These are phyloP conservation scores for Lindbergichthys nudifrons DNA, from an alignment of 2,797 vertebrate species.

Conservation along the genomic window DNA sequence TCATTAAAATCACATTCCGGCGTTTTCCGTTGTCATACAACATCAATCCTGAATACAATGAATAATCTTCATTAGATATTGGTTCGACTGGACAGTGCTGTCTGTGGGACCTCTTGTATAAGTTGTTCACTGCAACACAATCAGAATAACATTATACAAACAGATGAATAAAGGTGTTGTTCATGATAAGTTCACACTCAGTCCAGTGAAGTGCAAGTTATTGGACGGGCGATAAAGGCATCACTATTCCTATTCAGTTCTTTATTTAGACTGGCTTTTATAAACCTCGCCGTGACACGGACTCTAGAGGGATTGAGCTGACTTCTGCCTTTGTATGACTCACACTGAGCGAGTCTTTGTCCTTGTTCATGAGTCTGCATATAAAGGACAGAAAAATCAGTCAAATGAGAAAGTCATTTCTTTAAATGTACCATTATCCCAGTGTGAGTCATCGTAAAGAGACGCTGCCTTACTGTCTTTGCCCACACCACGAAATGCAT, in stretches of 20 bases:
- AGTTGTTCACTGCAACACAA: background rate
- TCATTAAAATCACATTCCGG: slow-evolving; percentile 41
- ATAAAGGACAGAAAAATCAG: slow-evolving; percentile 59
- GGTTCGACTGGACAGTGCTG: background rate
- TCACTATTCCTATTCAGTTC: slow-evolving; percentile 9
- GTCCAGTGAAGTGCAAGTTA: slow-evolving; percentile 4
- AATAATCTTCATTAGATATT: background rate
- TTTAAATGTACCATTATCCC: slow-evolving; percentile 56
- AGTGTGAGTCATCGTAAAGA: slow-evolving; percentile 61
- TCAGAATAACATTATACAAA: background rate
- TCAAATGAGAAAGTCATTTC: slow-evolving; percentile 58
- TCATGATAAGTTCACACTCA: slow-evolving; percentile 15
- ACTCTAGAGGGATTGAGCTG: slow-evolving; percentile 29
- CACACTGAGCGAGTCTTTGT: slow-evolving; percentile 51
- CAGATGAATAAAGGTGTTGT: background rate
- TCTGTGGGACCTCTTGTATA: background rate
- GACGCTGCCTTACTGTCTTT: slow-evolving; percentile 20
- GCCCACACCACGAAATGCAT: slow-evolving; percentile 45
- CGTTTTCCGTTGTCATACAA: slow-evolving; percentile 17
- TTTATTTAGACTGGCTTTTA: slow-evolving; percentile 14
- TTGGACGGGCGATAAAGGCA: slow-evolving; percentile 5
- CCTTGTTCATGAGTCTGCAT: slow-evolving; percentile 31
- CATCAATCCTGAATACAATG: slow-evolving; percentile 4
- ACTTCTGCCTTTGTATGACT: slow-evolving; percentile 59
- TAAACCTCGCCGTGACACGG: slow-evolving; percentile 46